phyloP scores from a whole-genome alignment of 2,888 invertebrate species.

The Eustalomyia histrio region DNA sequence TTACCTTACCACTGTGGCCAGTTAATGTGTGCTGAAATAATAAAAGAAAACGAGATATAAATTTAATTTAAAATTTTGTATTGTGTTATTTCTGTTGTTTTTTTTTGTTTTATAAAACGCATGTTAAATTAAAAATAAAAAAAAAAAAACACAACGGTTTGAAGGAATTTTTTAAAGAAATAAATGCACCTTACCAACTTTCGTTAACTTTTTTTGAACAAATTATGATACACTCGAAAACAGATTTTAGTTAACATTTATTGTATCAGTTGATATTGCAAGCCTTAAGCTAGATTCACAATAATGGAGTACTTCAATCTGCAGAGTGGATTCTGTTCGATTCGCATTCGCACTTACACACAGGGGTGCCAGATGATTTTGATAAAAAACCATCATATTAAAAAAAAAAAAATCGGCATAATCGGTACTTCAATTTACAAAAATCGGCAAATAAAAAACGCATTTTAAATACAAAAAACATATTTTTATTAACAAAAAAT shows the following conservation, averaged over 20 bases:
- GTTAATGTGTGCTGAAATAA: constrained; percentile 78
- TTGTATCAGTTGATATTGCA: background rate
- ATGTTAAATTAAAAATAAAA: constrained; percentile 9
- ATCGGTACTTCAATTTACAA: too few relatives aligned
- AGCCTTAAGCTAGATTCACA: too few relatives aligned
- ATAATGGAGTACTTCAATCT: too few relatives aligned
- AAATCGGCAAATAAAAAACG: too few relatives aligned
- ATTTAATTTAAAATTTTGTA: constrained; percentile 24
- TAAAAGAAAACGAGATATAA: background rate
- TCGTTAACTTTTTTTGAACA: background rate
- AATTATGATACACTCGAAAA: background rate
- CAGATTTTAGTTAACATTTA: background rate
- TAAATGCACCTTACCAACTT: constrained; percentile 24
- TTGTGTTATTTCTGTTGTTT: too few relatives aligned
- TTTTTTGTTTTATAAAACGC: background rate
- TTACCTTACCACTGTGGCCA: constrained; percentile 96
- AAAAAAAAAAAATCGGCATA: too few relatives aligned
- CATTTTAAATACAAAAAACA: too few relatives aligned
- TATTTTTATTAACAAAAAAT: too few relatives aligned
- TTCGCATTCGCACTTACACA: too few relatives aligned
- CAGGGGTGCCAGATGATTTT: too few relatives aligned
- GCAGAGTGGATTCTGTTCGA: too few relatives aligned
- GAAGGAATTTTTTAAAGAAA: constrained; percentile 9
- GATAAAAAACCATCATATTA: too few relatives aligned
- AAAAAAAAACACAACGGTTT: constrained; percentile 28